These are phyloP conservation scores for Crioceris asparagi DNA, from an alignment of 2,888 invertebrate species.

Conservation along the genomic window DNA sequence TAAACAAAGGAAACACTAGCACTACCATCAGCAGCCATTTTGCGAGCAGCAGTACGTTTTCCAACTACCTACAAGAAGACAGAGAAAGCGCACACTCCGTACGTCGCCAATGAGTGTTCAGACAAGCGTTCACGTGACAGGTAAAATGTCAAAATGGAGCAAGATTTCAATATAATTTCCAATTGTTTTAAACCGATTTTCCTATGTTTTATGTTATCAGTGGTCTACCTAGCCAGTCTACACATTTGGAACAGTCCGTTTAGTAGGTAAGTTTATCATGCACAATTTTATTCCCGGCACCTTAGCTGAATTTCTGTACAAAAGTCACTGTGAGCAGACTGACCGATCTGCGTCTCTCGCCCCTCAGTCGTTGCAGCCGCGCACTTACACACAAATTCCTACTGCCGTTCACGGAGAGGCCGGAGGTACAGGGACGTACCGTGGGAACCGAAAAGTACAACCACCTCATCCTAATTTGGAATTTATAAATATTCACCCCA, in stretches of 20 bases:
- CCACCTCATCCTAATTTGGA: conserved; percentile 12
- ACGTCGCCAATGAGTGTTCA: too few relatives aligned
- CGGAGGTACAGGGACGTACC: conserved; percentile 7
- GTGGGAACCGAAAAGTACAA: conserved; percentile 15
- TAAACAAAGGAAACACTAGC: conserved; percentile 78
- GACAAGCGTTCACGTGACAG: conserved; percentile 3
- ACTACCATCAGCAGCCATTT: conserved; percentile 74
- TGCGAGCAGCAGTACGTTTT: conserved; percentile 36
- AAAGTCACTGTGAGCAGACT: conserved; percentile 12
- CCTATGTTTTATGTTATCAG: conserved; percentile 65
- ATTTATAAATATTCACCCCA: conserved; percentile 19
- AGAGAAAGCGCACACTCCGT: conserved; percentile 14
- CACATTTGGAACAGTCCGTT: conserved; percentile 76
- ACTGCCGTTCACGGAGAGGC: conserved; percentile 7
- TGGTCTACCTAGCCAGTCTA: conserved; percentile 75
- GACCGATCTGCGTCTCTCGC: conserved; percentile 10
- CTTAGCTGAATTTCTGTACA: conserved; percentile 10
- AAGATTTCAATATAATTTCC: conserved; percentile 31
- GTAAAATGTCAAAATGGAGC: conserved; percentile 26
- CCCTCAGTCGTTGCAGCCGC: conserved; percentile 16
- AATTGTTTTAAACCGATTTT: conserved; percentile 52
- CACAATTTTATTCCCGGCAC: conserved; percentile 11
- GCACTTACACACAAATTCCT: conserved; percentile 3
- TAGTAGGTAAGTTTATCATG: conserved; percentile 48
- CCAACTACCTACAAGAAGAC: too few relatives aligned